phyloP scores from a whole-genome alignment of 2,113 vertebrate species.

The Spea bombifrons region DNA sequence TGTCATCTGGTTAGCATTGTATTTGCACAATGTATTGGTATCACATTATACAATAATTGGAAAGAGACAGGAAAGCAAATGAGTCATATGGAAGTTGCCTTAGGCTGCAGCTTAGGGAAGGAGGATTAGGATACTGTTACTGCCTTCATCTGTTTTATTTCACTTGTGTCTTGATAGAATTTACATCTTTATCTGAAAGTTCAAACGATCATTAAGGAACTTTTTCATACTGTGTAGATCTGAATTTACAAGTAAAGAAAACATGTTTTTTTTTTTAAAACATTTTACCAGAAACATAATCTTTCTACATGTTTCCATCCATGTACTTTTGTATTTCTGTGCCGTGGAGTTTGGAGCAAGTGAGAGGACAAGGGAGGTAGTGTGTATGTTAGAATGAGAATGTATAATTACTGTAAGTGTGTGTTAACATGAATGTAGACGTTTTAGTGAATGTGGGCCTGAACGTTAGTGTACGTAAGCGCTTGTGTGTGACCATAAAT shows the following conservation, averaged over 20 bases:
- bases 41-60: constrained; percentile 23
- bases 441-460: too few species aligned
- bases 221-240: neutral
- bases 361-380: too few species aligned
- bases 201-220: neutral
- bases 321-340: too few species aligned
- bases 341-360: too few species aligned
- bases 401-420: too few species aligned
- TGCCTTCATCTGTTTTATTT: neutral
- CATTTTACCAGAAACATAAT: neutral
- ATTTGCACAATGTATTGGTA: constrained; percentile 22
- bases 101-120: constrained; percentile 15
- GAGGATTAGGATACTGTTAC: neutral
- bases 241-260: too few species aligned
- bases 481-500: too few species aligned
- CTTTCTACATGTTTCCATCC: too few species aligned
- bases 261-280: too few species aligned
- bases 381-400: too few species aligned
- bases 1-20: neutral
- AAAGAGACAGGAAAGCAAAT: constrained; percentile 21
- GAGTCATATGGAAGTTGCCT: constrained; percentile 32
- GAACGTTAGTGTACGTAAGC: too few species aligned
- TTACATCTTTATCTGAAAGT: neutral
- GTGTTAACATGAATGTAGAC: too few species aligned
- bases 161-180: neutral